Evolutionary conservation across 2,888 invertebrate species (phyloP).

Genomic region (Sesamia inferens): DNA sequence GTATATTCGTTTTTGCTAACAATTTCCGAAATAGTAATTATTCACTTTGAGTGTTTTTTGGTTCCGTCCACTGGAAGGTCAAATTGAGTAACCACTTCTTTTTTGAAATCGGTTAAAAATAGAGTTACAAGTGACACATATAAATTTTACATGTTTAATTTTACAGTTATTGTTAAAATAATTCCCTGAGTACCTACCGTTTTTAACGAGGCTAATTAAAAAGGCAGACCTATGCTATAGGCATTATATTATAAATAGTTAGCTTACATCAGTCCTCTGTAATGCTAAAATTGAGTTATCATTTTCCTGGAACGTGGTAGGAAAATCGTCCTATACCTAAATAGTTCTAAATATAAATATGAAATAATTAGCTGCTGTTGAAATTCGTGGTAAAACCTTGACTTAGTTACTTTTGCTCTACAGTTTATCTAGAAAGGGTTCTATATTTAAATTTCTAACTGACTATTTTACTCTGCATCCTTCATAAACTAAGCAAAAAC

Average conservation of each 20-base stretch:
- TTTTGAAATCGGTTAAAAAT: no score
- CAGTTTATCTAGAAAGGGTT: background rate
- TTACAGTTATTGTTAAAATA: no score
- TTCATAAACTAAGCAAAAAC: background rate
- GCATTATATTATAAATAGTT: background rate
- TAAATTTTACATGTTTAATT: no score
- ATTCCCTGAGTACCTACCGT: no score
- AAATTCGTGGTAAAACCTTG: constrained; percentile 24
- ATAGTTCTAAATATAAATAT: constrained; percentile 31
- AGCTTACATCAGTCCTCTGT: constrained; percentile 23
- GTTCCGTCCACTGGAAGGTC: no score
- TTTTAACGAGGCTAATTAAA: no score
- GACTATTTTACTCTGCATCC: background rate
- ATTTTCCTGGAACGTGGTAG: constrained; percentile 36
- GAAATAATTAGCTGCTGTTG: constrained; percentile 23
- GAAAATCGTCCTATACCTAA: constrained; percentile 8
- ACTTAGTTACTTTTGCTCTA: background rate
- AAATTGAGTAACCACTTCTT: no score
- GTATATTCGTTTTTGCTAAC: no score
- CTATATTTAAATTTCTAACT: background rate
- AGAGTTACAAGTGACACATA: no score
- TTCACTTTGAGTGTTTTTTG: no score
- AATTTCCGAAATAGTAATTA: no score
- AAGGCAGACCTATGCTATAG: no score
- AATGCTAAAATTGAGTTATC: constrained; percentile 11